Conservation (phyloP, 2,797 vertebrate genomes). For the Lerista edwardsae region DNA sequence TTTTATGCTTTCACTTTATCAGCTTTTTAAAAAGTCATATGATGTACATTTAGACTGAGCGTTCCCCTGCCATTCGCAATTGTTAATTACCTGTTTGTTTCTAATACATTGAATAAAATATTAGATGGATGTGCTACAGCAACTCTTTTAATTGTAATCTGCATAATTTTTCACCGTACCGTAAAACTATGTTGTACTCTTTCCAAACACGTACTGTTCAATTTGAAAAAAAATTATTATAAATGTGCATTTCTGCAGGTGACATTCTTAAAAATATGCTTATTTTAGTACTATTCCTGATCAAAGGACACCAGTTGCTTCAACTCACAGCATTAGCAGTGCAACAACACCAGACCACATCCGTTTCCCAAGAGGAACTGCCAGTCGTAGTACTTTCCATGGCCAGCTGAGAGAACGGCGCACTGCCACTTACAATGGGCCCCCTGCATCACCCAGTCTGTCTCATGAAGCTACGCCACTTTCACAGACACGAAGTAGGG, state of each 20-base stretch:
- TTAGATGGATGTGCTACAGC: constrained; percentile 56
- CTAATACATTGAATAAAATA: constrained; percentile 56
- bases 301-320: constrained; percentile 92
- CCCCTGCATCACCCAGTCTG: constrained; percentile 93
- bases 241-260: background rate
- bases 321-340: constrained; percentile 94
- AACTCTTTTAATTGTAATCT: constrained; percentile 53
- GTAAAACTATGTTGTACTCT: constrained; percentile 50
- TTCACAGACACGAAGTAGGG: constrained; percentile 91
- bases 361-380: constrained; percentile 92
- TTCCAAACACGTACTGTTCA: constrained; percentile 2
- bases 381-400: constrained; percentile 96
- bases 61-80: constrained; percentile 9
- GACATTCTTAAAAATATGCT: constrained; percentile 27
- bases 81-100: constrained; percentile 68
- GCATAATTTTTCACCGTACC: background rate
- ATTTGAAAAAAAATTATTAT: constrained; percentile 1
- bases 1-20: too few species aligned
- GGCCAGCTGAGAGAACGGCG: constrained; percentile 93
- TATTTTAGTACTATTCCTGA: constrained; percentile 81
- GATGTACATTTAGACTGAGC: background rate
- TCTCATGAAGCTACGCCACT: constrained; percentile 91
- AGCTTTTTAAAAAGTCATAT: constrained; percentile 30
- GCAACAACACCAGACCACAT: constrained; percentile 91
- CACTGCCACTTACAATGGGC: constrained; percentile 96